Evolutionary conservation across 1,140 invertebrate genomes (phyloP), one percentile per base, ranked within the genome.

Genomic region (Paramacrobiotus metropolitanus): DNA sequence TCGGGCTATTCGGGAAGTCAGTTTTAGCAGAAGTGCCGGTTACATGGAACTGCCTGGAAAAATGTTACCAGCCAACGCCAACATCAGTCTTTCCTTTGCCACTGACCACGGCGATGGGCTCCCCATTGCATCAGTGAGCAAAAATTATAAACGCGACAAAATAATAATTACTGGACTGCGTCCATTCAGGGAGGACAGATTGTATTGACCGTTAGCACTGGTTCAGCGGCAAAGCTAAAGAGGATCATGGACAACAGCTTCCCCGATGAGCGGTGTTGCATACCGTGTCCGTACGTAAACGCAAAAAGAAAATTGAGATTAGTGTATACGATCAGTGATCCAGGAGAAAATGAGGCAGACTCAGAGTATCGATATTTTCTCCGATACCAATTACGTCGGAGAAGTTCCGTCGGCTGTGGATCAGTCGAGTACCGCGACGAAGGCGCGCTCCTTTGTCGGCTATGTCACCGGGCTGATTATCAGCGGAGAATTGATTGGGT

Each of bases 71-170:
- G 31, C 83, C 80, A 67, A 82, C 77, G 65, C 76, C 76, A 55
- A 76, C 21, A 74, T 88, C 21, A 83, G 82, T 9, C 77, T 91
- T 48, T 83, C 85, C 2, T 89, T 92, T 71, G 77, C 82, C 62
- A 85, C 85, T 0, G 71, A 79, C 2, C 78, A 83, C 63, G 67
- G 76, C 0, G 77, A 83, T 65, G 84, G 83, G 2, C 70, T 90
- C 21, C 69, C 91, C 2, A 63, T 63, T 34, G 62, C 21, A 24
- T 63, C 44, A 31, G 40, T 34, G 29, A 29, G 21, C 24, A 24
- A 29, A 61, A 40, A 61, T 44, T 61, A 31, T 30, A 63, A 29
- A 28, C 44, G 24, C 21, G 48, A 71, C 55, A 63, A 79, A 73
- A n/a, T n/a, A n/a, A n/a, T n/a, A 80, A 79, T 67, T 84, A 80